Evolutionary conservation across 2,888 invertebrate species (phyloP), one percentile per base, ranked within the genome.

Genomic region (Atrina japonica): DNA sequence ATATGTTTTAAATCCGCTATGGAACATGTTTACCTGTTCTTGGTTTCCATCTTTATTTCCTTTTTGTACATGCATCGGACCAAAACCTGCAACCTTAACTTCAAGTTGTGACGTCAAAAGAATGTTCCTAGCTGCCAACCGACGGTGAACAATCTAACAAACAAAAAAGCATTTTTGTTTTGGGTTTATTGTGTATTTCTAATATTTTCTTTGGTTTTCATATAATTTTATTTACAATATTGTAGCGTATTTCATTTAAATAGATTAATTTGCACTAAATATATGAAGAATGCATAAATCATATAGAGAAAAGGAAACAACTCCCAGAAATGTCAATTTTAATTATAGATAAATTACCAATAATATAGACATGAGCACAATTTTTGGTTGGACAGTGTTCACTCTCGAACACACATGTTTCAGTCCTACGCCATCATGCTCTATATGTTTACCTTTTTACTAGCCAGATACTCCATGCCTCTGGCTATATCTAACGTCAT

Each of bases 71-170:
- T 69, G 60, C 7, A 75, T 73, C 11, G 83, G 83, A 41, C 83
- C 82, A 66, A 83, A 84, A 23, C 83, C 83, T 9, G 73, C 52
- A n/a, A 84, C 75, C 49, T 83, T 84, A 16, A 70, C 69, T 18
- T 69, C 70, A 7, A 75, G 55, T 11, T 56, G 27, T 30, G 43
- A 63, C n/a, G 71, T 76, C 30, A 83, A 47, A 21, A 84, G 65
- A 27, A 82, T 58, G 59, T 83, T 83, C 49, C 82, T 69, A 6
- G 83, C 83, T 0, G 83, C 83, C 16, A 83, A 73, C 7, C 80
- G 75, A 9, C 77, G 70, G 60, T 83, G 83, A 1, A 78, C 71
- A 64, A 83, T 76, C 82, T 82, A 49, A 6, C 27, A 56, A 59
- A 29, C 35, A 67, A 29, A 6, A 9, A 45, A 43, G 30, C 2